These are phyloP conservation scores for Atractosteus spatula DNA, from an alignment of 2,113 vertebrate genomes.

Conservation along the genomic window DNA sequence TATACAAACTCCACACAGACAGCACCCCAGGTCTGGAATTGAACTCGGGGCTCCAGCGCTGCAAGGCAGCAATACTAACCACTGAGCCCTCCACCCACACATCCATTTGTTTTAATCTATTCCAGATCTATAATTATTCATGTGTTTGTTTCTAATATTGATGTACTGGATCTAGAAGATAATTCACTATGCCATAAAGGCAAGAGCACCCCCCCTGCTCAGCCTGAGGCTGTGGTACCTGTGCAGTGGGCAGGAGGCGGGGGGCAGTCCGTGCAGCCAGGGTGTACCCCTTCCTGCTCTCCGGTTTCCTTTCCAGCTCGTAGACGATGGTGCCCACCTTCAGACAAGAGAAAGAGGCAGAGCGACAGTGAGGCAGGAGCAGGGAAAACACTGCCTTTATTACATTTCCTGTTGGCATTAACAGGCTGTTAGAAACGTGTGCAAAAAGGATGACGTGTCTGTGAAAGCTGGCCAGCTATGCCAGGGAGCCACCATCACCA, in stretches of 20 bases:
- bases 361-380: not conserved
- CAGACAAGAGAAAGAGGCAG: not conserved
- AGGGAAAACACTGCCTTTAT: not conserved
- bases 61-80: not conserved
- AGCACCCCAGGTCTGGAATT: no score
- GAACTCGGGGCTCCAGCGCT: no score
- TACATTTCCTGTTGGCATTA: not conserved
- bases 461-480: not conserved
- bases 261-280: conserved; percentile 71
- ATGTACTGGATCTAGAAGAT: not conserved
- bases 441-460: not conserved
- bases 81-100: not conserved
- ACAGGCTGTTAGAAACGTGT: not conserved
- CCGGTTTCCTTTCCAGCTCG: conserved; percentile 53
- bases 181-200: not conserved
- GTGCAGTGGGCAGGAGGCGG: conserved; percentile 52
- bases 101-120: not conserved
- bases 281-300: conserved; percentile 73
- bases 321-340: conserved; percentile 60
- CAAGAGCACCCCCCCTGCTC: no score
- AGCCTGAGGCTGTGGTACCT: conserved; percentile 47
- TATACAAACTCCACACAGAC: no score
- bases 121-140: not conserved
- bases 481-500: no score
- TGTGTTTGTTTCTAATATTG: not conserved